A percentile compares a stretch with the other conserved stretches of the same genome.
Evolutionary conservation across 2,113 vertebrate genomes (phyloP).

Genomic region (Marcusenius ussheri): DNA sequence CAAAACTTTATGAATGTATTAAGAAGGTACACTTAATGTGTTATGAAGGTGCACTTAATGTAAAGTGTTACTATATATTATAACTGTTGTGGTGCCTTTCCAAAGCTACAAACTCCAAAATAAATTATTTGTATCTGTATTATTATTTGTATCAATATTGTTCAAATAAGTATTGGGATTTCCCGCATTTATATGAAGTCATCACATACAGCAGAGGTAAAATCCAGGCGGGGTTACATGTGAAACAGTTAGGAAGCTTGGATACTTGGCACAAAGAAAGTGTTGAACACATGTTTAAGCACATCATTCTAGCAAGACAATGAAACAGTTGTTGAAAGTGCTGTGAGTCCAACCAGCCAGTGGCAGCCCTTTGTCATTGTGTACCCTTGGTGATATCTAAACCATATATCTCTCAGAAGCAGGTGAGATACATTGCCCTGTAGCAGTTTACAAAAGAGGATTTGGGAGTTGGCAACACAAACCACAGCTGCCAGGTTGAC

Average conservation of each 20-base stretch:
- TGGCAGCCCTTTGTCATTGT: conserved; percentile 11
- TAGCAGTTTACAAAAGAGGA: background rate
- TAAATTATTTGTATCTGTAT: background rate
- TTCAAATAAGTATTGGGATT: background rate
- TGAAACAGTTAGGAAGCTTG: conserved; percentile 11
- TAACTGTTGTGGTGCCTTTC: background rate
- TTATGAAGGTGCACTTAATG: background rate
- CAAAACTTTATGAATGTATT: background rate
- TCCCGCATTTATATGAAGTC: background rate
- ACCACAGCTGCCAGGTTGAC: background rate
- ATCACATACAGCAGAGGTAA: background rate
- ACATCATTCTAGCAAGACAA: conserved; percentile 6
- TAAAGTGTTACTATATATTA: background rate
- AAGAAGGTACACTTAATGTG: background rate
- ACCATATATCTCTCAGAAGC: background rate
- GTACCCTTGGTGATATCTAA: conserved; percentile 4
- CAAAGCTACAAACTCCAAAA: background rate
- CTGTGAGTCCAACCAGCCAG: background rate
- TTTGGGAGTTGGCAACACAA: background rate
- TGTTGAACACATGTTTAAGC: conserved; percentile 9
- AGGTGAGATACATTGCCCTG: background rate
- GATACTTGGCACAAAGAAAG: conserved; percentile 1
- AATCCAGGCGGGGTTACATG: background rate
- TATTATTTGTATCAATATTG: background rate
- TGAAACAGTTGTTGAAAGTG: conserved; percentile 12